A percentile compares a stretch with the other conserved stretches of the same genome.
phyloP scores from a whole-genome alignment of 1,140 invertebrate species.

The Drosophila quadrilineata region DNA sequence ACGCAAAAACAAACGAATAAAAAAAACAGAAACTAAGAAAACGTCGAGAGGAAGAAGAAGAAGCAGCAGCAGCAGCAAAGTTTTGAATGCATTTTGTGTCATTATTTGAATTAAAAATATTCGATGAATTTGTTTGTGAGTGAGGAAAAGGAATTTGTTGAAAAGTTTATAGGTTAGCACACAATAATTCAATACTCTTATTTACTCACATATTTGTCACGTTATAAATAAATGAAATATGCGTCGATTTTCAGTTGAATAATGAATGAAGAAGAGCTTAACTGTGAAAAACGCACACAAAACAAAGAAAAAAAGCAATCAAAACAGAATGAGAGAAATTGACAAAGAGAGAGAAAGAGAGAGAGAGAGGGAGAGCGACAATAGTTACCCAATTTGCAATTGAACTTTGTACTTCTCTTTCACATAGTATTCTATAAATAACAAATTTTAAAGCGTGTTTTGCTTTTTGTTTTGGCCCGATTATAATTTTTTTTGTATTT shows the following conservation, averaged over 20 bases:
- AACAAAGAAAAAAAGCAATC: background rate
- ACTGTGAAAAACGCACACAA: too few relatives aligned
- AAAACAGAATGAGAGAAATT: background rate
- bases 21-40: too few relatives aligned
- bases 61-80: background rate
- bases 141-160: too few relatives aligned
- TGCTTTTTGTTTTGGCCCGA: constrained; percentile 7
- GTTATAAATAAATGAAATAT: too few relatives aligned
- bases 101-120: constrained; percentile 48
- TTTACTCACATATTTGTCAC: too few relatives aligned
- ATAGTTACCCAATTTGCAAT: constrained; percentile 26
- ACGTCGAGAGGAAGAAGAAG: too few relatives aligned
- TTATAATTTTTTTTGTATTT: too few relatives aligned
- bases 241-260: constrained; percentile 4
- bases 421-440: constrained; percentile 34
- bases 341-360: too few relatives aligned
- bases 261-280: constrained; percentile 27
- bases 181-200: too few relatives aligned
- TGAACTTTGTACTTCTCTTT: constrained; percentile 21
- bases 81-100: constrained; percentile 33
- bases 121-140: constrained; percentile 34
- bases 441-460: constrained; percentile 17
- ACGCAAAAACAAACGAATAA: too few relatives aligned
- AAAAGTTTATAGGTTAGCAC: constrained; percentile 19
- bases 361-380: too few relatives aligned